Percentiles rank a stretch among this genome's conserved stretches.
Evolutionary conservation across 1,140 invertebrate genomes (phyloP).

Genomic region (Phthorimaea operculella): DNA sequence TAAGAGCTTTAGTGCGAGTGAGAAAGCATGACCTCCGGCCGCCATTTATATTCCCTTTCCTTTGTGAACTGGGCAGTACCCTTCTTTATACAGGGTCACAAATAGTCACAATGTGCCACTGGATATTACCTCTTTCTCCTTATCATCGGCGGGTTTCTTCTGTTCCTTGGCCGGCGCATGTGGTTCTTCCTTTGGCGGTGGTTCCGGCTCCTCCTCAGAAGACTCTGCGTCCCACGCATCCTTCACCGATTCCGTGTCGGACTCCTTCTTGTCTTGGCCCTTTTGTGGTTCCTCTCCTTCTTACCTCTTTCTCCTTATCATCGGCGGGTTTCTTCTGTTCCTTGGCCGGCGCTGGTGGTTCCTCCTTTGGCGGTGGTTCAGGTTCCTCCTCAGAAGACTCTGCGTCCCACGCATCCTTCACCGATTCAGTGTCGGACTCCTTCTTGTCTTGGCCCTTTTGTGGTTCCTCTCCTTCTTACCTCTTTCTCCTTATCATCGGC

Average conservation of each 20-base stretch:
- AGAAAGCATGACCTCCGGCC: no score
- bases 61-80: no score
- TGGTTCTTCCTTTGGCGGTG: slow-evolving; percentile 67
- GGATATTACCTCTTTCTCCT: slow-evolving; percentile 48
- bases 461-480: no score
- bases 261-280: slow-evolving; percentile 50
- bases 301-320: slow-evolving; percentile 45
- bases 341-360: slow-evolving; percentile 53
- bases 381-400: slow-evolving; percentile 74
- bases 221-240: slow-evolving; percentile 88
- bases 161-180: slow-evolving; percentile 33
- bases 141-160: slow-evolving; percentile 29
- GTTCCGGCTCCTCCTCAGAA: slow-evolving; percentile 69
- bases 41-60: no score
- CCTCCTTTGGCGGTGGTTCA: slow-evolving; percentile 58
- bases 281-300: no score
- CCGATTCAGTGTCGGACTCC: slow-evolving; percentile 68
- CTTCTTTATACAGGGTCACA: no score
- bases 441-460: slow-evolving; percentile 42
- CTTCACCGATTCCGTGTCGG: slow-evolving; percentile 74
- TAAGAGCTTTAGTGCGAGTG: no score
- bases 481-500: slow-evolving; percentile 40
- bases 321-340: slow-evolving; percentile 28
- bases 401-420: slow-evolving; percentile 89
- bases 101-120: no score